Conservation (phyloP, 1,140 invertebrate genomes). For the Drosophila obscura region DNA sequence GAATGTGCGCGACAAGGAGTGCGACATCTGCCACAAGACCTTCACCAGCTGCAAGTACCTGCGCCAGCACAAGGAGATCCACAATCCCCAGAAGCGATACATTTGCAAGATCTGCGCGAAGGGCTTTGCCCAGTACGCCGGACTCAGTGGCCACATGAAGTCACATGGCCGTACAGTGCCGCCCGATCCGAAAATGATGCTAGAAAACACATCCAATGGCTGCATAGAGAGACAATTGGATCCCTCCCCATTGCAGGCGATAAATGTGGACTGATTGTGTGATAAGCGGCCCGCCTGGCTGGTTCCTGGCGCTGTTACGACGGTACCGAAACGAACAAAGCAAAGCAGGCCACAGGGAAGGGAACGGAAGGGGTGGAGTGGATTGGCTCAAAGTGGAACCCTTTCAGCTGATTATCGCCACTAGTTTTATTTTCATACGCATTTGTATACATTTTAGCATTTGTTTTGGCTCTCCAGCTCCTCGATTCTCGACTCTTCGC, state of each 20-base stretch:
- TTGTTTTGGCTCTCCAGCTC: conserved; percentile 1
- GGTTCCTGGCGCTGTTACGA: too few relatives aligned
- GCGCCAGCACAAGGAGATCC: conserved; percentile 59
- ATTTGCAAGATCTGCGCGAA: conserved; percentile 65
- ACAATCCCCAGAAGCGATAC: conserved; percentile 45
- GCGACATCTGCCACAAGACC: conserved; percentile 56
- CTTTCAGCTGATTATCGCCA: background rate
- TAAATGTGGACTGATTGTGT: too few relatives aligned
- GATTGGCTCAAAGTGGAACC: too few relatives aligned
- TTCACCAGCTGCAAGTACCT: conserved; percentile 57
- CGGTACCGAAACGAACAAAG: too few relatives aligned
- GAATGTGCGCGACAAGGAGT: conserved; percentile 58
- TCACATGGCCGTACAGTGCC: conserved; percentile 22
- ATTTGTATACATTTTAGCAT: conserved; percentile 8
- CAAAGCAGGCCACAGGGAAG: too few relatives aligned
- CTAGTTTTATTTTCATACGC: conserved; percentile 17
- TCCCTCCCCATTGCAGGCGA: too few relatives aligned
- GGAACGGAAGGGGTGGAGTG: too few relatives aligned
- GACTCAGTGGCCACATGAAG: conserved; percentile 43
- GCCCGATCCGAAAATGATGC: background rate
- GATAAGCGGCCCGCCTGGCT: too few relatives aligned
- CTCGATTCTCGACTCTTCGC: background rate
- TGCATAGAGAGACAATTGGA: background rate
- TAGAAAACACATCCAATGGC: too few relatives aligned
- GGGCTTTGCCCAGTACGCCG: conserved; percentile 44